Evolutionary conservation across 2,113 vertebrate genomes (phyloP).

Genomic region (Cygnus buccinator): DNA sequence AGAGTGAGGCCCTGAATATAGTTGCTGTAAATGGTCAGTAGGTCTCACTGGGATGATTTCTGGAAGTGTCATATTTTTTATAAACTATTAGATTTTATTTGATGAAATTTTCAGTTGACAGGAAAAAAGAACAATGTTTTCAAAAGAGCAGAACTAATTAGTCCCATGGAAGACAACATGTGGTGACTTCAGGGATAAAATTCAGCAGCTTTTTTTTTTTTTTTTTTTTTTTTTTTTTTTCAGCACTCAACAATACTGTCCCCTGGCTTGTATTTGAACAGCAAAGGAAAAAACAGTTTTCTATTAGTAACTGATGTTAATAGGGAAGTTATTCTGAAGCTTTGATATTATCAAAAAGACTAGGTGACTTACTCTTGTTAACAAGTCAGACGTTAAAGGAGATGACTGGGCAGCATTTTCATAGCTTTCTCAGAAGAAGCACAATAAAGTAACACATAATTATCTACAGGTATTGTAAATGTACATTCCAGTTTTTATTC

Average conservation of each 20-base stretch:
- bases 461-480: neutral
- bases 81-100: neutral
- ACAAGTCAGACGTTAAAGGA: neutral
- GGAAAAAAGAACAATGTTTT: neutral
- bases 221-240: neutral
- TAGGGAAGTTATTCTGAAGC: neutral
- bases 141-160: neutral
- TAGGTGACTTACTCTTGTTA: neutral
- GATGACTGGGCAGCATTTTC: neutral
- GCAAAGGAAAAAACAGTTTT: neutral
- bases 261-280: neutral
- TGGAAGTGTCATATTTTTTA: neutral
- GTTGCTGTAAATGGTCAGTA: accelerated
- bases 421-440: neutral
- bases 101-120: neutral
- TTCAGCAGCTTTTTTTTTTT: accelerated
- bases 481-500: neutral
- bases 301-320: neutral
- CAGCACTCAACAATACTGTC: neutral
- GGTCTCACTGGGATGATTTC: neutral
- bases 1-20: neutral
- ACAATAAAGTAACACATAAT: neutral
- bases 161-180: neutral
- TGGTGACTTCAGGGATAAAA: neutral
- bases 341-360: neutral